Percentiles rank a stretch among this genome's conserved stretches.
Evolutionary conservation across 2,888 invertebrate genomes (phyloP).

Genomic region (Cheilosia vernalis): DNA sequence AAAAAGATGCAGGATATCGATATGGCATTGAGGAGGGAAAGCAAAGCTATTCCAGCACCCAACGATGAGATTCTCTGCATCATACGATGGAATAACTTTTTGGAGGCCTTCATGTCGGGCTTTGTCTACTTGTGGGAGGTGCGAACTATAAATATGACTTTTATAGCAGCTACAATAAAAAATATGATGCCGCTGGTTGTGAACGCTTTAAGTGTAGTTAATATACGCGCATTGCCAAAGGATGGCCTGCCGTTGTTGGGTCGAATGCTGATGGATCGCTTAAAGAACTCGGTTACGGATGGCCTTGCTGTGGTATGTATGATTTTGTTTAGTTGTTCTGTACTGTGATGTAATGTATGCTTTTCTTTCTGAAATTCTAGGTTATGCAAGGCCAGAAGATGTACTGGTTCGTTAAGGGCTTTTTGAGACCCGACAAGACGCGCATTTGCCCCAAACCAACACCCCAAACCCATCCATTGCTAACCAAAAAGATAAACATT

Average conservation of each 20-base stretch:
- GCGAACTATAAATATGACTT: slow-evolving; percentile 76
- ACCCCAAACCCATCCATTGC: slow-evolving; percentile 81
- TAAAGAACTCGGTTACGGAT: slow-evolving; percentile 77
- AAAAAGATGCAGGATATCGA: slow-evolving; percentile 83
- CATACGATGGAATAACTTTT: slow-evolving; percentile 81
- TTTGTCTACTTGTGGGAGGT: slow-evolving; percentile 82
- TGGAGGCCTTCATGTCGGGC: slow-evolving; percentile 80
- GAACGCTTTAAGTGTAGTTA: slow-evolving; percentile 80
- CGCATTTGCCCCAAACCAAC: slow-evolving; percentile 82
- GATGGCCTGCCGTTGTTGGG: slow-evolving; percentile 79
- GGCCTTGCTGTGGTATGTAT: slow-evolving; percentile 79
- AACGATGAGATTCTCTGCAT: slow-evolving; percentile 81
- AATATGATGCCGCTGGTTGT: slow-evolving; percentile 81
- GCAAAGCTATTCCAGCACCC: slow-evolving; percentile 80
- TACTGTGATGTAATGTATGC: background rate
- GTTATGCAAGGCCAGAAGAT: slow-evolving; percentile 80
- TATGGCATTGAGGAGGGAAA: slow-evolving; percentile 80
- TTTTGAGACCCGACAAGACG: slow-evolving; percentile 78
- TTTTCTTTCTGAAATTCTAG: slow-evolving; percentile 54
- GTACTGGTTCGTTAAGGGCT: slow-evolving; percentile 81
- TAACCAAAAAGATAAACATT: slow-evolving; percentile 82
- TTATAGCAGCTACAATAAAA: slow-evolving; percentile 80
- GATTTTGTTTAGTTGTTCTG: background rate
- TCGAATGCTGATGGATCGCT: slow-evolving; percentile 78
- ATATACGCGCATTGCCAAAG: slow-evolving; percentile 78